Conservation (phyloP, 2,797 vertebrate species). For the Sebastes nivosus region DNA sequence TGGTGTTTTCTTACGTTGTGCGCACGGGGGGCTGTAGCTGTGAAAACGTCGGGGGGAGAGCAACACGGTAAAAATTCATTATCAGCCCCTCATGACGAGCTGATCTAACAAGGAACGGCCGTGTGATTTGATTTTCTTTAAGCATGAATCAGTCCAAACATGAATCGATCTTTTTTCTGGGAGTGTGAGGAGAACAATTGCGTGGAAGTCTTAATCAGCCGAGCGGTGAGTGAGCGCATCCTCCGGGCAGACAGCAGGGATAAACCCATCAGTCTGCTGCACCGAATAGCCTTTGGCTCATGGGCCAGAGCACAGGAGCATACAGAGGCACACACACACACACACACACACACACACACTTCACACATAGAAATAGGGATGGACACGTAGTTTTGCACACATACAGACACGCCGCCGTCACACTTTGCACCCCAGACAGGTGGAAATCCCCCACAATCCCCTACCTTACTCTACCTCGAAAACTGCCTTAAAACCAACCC, state of each 20-base stretch:
- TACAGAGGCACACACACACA: neutral
- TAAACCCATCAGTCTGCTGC: conserved; percentile 60
- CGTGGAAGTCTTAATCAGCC: conserved; percentile 66
- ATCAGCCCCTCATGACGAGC: conserved; percentile 35
- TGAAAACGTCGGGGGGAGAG: conserved; percentile 12
- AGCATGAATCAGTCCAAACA: conserved; percentile 55
- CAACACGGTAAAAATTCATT: conserved; percentile 41
- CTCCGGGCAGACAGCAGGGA: conserved; percentile 55
- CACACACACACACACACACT: neutral
- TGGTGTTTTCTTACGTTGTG: conserved; percentile 9
- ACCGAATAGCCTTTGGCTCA: conserved; percentile 42
- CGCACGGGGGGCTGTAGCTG: neutral
- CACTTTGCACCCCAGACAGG: conserved; percentile 47
- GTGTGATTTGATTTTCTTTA: conserved; percentile 57
- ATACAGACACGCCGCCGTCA: conserved; percentile 16
- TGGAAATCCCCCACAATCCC: conserved; percentile 66
- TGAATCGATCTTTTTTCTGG: conserved; percentile 51
- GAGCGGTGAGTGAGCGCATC: conserved; percentile 56
- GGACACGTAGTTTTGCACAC: neutral
- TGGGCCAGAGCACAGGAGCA: conserved; percentile 38
- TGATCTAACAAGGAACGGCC: conserved; percentile 37
- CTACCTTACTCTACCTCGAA: conserved; percentile 26
- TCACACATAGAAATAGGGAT: conserved; percentile 10
- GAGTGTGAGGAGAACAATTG: conserved; percentile 57
- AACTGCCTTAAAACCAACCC: conserved; percentile 23